phyloP scores from a whole-genome alignment of 2,113 vertebrate genomes.

The Hoplias malabaricus region DNA sequence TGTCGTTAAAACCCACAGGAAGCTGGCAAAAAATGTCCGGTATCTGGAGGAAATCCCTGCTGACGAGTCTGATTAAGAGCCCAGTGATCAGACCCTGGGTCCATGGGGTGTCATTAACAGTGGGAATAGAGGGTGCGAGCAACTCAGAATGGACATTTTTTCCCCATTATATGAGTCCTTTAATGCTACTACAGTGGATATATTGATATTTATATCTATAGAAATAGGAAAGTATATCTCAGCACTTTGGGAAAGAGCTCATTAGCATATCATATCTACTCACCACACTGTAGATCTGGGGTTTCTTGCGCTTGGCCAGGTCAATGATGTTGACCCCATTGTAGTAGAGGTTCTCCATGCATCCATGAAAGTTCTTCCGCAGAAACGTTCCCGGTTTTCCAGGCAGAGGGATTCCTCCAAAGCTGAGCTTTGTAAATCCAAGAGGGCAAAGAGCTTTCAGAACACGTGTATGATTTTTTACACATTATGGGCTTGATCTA shows the following conservation, averaged over 20 bases:
- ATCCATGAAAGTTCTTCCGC: conserved; percentile 87
- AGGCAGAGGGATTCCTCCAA: conserved; percentile 86
- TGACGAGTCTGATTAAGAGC: background rate
- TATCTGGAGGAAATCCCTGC: background rate
- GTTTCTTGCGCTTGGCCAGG: conserved; percentile 85
- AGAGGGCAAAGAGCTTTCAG: conserved; percentile 20
- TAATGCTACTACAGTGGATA: too few relatives aligned
- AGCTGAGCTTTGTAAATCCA: conserved; percentile 83
- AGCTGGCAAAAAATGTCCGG: background rate
- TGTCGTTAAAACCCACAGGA: background rate
- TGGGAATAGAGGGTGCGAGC: too few relatives aligned
- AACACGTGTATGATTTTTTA: too few relatives aligned
- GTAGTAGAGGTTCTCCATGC: conserved; percentile 89
- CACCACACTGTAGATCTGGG: conserved; percentile 89
- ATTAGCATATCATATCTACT: too few relatives aligned
- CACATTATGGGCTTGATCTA: too few relatives aligned
- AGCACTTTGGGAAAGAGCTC: too few relatives aligned
- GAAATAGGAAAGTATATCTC: too few relatives aligned
- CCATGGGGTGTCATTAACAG: background rate
- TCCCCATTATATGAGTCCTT: too few relatives aligned
- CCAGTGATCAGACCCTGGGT: background rate
- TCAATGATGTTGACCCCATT: conserved; percentile 88
- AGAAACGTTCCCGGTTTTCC: conserved; percentile 88
- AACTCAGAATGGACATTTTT: too few relatives aligned
- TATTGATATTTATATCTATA: too few relatives aligned